Percentiles rank a stretch among this genome's conserved stretches.
Evolutionary conservation across 2,113 vertebrate species (phyloP).

Genomic region (Gasterosteus aculeatus): DNA sequence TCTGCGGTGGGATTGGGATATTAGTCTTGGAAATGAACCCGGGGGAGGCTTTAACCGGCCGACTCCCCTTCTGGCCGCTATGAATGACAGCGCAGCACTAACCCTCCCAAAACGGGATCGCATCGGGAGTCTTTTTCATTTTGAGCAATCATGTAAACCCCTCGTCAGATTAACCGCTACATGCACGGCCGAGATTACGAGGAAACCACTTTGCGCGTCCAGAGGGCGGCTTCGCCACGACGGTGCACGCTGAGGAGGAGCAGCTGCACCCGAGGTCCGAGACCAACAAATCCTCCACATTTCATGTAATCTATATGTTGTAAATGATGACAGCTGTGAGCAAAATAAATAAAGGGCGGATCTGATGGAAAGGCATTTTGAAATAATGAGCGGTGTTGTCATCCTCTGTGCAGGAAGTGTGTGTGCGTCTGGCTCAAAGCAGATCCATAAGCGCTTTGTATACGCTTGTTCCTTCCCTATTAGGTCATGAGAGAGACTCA

Average conservation of each 20-base stretch:
- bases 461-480: conserved; percentile 73
- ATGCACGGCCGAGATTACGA: conserved; percentile 26
- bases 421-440: conserved; percentile 50
- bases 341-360: background rate
- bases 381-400: background rate
- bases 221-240: conserved; percentile 7
- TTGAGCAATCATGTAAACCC: conserved; percentile 17
- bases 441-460: conserved; percentile 68
- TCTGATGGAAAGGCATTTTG: background rate
- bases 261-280: conserved; percentile 44
- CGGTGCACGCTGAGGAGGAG: background rate
- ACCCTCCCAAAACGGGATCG: conserved; percentile 42
- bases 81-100: conserved; percentile 18
- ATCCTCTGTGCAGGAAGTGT: background rate
- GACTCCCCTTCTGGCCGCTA: conserved; percentile 31
- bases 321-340: background rate
- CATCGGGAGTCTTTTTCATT: conserved; percentile 9
- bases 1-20: conserved; percentile 62
- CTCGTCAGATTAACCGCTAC: conserved; percentile 22
- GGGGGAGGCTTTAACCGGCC: conserved; percentile 44
- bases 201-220: conserved; percentile 13
- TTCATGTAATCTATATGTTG: background rate
- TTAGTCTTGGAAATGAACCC: conserved; percentile 63
- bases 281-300: conserved; percentile 59
- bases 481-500: conserved; percentile 68